Percentiles rank a stretch among this genome's conserved stretches.
Evolutionary conservation across 2,888 invertebrate species (phyloP).

Genomic region (Taenaris catops): DNA sequence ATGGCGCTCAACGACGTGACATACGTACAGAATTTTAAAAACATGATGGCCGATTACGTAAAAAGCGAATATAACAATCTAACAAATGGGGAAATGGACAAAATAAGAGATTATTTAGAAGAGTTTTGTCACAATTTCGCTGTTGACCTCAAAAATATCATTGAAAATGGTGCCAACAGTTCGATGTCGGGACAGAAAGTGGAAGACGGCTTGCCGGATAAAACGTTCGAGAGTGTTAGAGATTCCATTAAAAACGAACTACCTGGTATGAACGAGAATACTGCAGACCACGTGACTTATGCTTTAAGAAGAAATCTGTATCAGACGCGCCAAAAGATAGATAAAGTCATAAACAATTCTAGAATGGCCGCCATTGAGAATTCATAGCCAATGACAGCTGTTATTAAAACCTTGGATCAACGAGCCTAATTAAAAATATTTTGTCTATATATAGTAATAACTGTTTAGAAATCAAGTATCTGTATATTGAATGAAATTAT

Average conservation of each 20-base stretch:
- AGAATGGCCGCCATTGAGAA: slow-evolving; percentile 18
- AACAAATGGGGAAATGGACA: slow-evolving; percentile 23
- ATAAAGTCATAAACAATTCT: slow-evolving; percentile 27
- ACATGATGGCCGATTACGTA: slow-evolving; percentile 30
- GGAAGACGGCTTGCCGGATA: slow-evolving; percentile 28
- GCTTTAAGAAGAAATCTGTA: slow-evolving; percentile 30
- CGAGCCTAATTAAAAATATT: too few relatives aligned
- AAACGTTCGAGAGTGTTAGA: slow-evolving; percentile 30
- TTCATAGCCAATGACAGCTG: too few relatives aligned
- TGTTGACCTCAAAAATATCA: slow-evolving; percentile 29
- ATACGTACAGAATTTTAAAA: slow-evolving; percentile 31
- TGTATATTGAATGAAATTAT: too few relatives aligned
- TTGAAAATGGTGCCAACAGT: slow-evolving; percentile 19
- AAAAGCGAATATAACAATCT: slow-evolving; percentile 27
- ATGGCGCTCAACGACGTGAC: slow-evolving; percentile 17
- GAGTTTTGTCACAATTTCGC: slow-evolving; percentile 34
- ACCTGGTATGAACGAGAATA: slow-evolving; percentile 26
- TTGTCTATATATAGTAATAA: too few relatives aligned
- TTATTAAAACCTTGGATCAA: too few relatives aligned
- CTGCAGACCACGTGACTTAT: slow-evolving; percentile 28
- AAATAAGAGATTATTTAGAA: slow-evolving; percentile 28
- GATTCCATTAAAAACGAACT: slow-evolving; percentile 27
- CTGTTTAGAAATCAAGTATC: too few relatives aligned
- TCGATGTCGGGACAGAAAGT: slow-evolving; percentile 12
- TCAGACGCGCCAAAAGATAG: slow-evolving; percentile 27